Evolutionary conservation across 1,140 invertebrate species (phyloP), one percentile per base, ranked within the genome.

Genomic region (Drosophila erecta): DNA sequence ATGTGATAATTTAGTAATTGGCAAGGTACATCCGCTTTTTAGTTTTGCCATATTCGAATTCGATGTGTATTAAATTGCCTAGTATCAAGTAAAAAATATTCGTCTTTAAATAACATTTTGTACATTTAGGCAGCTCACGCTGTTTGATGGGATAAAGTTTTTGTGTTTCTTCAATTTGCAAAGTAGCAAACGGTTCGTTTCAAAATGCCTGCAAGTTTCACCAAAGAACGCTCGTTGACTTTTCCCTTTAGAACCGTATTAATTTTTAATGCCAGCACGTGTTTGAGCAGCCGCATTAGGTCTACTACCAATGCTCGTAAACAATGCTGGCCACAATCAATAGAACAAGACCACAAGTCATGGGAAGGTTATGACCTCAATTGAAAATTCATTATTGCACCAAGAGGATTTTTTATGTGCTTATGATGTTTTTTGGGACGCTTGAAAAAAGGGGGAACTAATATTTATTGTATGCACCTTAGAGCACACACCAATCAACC

Each of bases 251-350:
- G 46, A 60, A 66, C 59, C 75, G 74, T 81, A 81, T 81, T 77
- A 78, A 81, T 83, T 83, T 81, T 83, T 83, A 83, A 83, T 83
- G 79, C 69, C 60, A 66, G 60, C 79, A 83, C 79, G 79, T 83
- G 79, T 22, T 50, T 57, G 50, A 59, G 56, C 38, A 37, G 38
- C 46, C 24, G 66, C 65, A 79, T 79, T 62, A 70, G 72, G 62
- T 47, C 62, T 57, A 65, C 33, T 80, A 57, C 70, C 65, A 44
- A 27, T 59, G 60, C 67, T 80, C 74, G 56, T 81, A 81, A 80
- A 81, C 73, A 80, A 80, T 73, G 59, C 59, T 14, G 10, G 40
- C 55, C 65, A 43, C 57, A 72, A 62, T 67, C 77, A 46, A 76
- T 73, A 62, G 72, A 66, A 67, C 46, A 14, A 14, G 43, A 20